phyloP scores from a whole-genome alignment of 1,140 invertebrate genomes.

The Meloidogyne chitwoodi region DNA sequence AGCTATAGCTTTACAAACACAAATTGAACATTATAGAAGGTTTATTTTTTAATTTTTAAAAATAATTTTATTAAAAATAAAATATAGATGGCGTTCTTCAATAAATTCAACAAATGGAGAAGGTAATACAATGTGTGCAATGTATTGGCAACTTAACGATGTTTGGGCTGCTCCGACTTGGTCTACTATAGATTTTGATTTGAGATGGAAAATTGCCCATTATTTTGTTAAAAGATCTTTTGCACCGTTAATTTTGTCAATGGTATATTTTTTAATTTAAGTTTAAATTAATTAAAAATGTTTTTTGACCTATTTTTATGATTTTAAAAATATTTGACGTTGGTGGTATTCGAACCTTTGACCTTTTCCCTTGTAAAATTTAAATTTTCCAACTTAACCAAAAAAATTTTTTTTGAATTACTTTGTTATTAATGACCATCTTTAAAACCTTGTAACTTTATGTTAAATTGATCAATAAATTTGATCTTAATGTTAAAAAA shows the following conservation, averaged over 20 bases:
- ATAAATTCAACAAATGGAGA: constrained; percentile 50
- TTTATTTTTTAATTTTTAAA: constrained; percentile 65
- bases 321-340: no score
- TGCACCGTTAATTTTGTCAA: constrained; percentile 41
- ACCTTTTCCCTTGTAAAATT: no score
- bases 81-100: constrained; percentile 42
- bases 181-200: constrained; percentile 73
- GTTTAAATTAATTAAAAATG: no score
- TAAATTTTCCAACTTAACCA: no score
- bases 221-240: constrained; percentile 55
- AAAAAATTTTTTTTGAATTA: no score
- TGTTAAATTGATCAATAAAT: no score
- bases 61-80: not conserved
- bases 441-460: no score
- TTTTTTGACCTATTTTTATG: no score
- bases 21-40: constrained; percentile 84
- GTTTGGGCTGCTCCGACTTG: constrained; percentile 93
- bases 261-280: constrained; percentile 31
- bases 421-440: no score
- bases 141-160: constrained; percentile 89
- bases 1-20: constrained; percentile 76
- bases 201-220: constrained; percentile 52
- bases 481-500: no score
- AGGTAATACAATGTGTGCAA: constrained; percentile 77
- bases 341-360: no score